Evolutionary conservation across 2,113 vertebrate genomes (phyloP).

Genomic region (Corydoras sp.): DNA sequence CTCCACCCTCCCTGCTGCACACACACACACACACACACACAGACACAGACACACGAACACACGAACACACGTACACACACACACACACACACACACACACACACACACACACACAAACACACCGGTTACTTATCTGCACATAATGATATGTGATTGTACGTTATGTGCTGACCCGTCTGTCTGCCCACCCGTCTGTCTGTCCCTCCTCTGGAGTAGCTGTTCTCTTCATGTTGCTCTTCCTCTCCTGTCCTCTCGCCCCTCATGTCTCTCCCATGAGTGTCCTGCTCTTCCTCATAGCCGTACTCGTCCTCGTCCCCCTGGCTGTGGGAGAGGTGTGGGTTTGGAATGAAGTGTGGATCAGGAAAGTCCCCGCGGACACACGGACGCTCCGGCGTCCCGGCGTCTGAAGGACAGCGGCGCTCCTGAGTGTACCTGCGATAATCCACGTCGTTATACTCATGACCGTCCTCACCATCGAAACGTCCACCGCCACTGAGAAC

Average conservation of each 20-base stretch:
- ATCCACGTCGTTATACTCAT: conserved; percentile 83
- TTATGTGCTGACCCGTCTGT: too few species aligned
- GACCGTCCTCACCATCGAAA: conserved; percentile 77
- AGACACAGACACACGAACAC: background rate
- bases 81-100: too few species aligned
- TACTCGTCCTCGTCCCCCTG: conserved; percentile 48
- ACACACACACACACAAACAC: too few species aligned
- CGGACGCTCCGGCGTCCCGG: conserved; percentile 24
- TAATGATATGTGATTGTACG: too few species aligned
- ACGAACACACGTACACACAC: too few species aligned
- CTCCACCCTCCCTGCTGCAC: conserved; percentile 45
- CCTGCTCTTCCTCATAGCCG: background rate
- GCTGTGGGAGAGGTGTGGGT: conserved; percentile 40
- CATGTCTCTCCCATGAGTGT: too few species aligned
- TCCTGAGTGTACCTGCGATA: conserved; percentile 66
- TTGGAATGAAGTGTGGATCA: conserved; percentile 41
- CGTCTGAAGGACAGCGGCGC: conserved; percentile 35
- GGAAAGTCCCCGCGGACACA: conserved; percentile 50
- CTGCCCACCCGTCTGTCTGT: too few species aligned
- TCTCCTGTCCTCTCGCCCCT: background rate
- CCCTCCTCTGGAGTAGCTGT: too few species aligned
- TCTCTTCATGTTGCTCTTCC: conserved; percentile 49
- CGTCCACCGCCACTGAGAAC: conserved; percentile 67
- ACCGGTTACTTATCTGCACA: too few species aligned
- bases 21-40: background rate